Percentiles rank a stretch among this genome's conserved stretches.
phyloP scores from a whole-genome alignment of 2,113 vertebrate species.

The Ellobius talpinus region DNA sequence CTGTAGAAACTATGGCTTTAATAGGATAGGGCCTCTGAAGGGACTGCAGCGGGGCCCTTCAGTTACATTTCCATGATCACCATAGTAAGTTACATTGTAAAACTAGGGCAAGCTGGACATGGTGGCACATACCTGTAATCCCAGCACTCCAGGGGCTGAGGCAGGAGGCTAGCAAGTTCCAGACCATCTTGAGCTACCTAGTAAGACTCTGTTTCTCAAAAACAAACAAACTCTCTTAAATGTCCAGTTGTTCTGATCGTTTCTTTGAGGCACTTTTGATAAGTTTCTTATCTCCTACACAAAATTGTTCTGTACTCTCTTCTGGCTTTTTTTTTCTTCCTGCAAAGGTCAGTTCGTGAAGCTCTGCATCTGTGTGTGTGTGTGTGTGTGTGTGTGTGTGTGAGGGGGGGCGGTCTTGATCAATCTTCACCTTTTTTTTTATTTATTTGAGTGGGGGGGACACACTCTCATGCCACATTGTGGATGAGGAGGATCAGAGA shows the following conservation, averaged over 20 bases:
- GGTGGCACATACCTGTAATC: background rate
- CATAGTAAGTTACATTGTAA: background rate
- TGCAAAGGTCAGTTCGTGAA: background rate
- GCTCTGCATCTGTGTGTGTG: background rate
- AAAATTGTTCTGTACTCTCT: background rate
- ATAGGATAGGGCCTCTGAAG: background rate
- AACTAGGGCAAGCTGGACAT: background rate
- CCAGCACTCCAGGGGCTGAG: background rate
- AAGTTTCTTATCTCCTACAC: background rate
- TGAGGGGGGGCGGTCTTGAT: too few species aligned
- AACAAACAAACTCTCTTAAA: background rate
- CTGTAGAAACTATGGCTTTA: background rate
- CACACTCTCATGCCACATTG: background rate
- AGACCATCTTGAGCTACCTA: background rate
- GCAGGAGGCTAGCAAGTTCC: background rate
- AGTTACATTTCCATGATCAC: background rate
- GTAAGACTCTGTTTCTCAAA: background rate
- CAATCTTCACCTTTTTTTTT: background rate
- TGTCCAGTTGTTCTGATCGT: background rate
- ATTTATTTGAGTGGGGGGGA: background rate
- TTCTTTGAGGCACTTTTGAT: background rate
- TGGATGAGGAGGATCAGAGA: background rate
- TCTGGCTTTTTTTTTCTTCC: background rate
- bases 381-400: background rate
- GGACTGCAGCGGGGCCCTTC: background rate